Base-by-base conservation (phyloP, 2,113 vertebrate species). In the Lepidothrix coronata region DNA sequence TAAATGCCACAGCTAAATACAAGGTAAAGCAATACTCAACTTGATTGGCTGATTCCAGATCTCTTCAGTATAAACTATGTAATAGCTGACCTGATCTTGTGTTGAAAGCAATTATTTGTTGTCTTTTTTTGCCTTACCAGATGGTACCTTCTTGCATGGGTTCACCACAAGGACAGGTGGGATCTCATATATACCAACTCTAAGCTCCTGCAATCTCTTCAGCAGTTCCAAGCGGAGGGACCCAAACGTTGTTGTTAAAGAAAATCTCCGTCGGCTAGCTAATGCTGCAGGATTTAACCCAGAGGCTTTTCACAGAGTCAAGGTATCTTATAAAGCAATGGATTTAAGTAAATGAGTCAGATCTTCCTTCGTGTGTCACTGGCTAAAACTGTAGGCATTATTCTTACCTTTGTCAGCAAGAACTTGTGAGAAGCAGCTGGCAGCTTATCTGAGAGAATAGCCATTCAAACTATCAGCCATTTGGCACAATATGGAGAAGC, bases 161-260 rank as follows among this genome's bases (percentile, higher is more conserved):
- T 99, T 99, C 97, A 99, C 98, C 33, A 98, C 98, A 31, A 98
- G 99, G 54, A 58, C 95, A 25, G 99, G 99, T 37, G 99, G 99
- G 0, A 98, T 99, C 77, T 99, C 99, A 54, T 98, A 97, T 86
- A 97, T 99, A 97, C 97, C 98, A 9, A 98, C 98, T 12, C 95
- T 99, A 72, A 99, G 98, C 85, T 98, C 99, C 30, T 95, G 99
- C 67, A 99, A 99, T 85, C 98, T 99, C 95, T 99, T 99, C 98
- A 98, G 98, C 97, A 99, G 98, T 95, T 97, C 97, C 43, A 98
- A 97, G 82, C 85, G 99, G 51, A 98, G 98, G 87, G 99, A 99
- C 97, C 98, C 99, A 11, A 96, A 88, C 35, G 92, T 86, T 2
- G 97, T 99, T 48, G 98, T 99, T 82, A 96, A 88, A 73, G 99